Evolutionary conservation across 2,797 vertebrate species (phyloP).

Genomic region (Clarias laeviceps): DNA sequence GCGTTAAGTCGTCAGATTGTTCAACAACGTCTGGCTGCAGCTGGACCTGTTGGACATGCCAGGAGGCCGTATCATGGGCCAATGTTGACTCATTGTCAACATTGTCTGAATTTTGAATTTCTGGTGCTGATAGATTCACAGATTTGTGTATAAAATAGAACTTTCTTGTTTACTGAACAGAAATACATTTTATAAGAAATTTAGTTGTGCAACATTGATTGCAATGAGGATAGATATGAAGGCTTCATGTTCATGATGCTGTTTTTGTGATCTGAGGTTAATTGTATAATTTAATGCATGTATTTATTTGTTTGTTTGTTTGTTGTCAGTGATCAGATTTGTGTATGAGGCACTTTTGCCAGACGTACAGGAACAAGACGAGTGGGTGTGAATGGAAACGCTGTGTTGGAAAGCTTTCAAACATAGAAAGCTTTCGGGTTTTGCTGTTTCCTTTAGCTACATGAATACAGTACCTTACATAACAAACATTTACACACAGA

Average conservation of each 20-base stretch:
- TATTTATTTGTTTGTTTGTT: conserved; percentile 10
- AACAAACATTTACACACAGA: not conserved
- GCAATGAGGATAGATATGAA: not conserved
- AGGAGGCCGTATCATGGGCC: too few species aligned
- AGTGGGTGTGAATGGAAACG: conserved; percentile 1
- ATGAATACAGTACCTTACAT: not conserved
- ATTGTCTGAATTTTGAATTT: too few species aligned
- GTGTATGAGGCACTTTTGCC: not conserved
- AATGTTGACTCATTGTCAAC: too few species aligned
- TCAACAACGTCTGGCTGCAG: too few species aligned
- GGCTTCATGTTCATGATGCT: not conserved
- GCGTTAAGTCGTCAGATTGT: too few species aligned
- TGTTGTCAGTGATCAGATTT: not conserved
- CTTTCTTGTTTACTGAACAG: too few species aligned
- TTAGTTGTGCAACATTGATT: too few species aligned
- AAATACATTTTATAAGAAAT: too few species aligned
- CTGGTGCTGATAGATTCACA: too few species aligned
- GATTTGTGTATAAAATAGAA: too few species aligned
- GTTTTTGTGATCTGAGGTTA: not conserved
- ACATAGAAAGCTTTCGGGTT: conserved; percentile 10
- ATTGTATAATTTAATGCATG: too few species aligned
- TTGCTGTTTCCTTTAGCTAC: conserved; percentile 2
- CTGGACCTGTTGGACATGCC: too few species aligned
- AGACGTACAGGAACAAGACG: not conserved
- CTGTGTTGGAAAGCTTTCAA: conserved; percentile 15